phyloP scores from a whole-genome alignment of 2,797 vertebrate species.

The Selene dorsalis region DNA sequence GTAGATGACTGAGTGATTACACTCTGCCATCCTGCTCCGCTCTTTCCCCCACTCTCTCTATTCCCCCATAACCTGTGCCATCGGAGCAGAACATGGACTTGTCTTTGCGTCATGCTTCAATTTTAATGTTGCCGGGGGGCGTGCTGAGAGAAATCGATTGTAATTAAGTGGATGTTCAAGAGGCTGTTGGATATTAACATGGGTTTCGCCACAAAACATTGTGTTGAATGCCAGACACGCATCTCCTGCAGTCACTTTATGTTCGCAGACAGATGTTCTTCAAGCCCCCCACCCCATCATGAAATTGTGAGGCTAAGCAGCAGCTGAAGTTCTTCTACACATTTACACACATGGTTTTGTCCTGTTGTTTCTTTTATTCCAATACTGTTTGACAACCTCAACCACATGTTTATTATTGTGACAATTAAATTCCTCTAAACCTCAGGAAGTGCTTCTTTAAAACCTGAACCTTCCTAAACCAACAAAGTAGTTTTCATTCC shows the following conservation, averaged over 20 bases:
- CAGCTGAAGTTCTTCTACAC: constrained; percentile 9
- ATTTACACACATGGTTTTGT: constrained; percentile 6
- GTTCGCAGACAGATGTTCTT: constrained; percentile 71
- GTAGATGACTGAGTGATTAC: constrained; percentile 56
- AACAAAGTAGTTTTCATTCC: neutral
- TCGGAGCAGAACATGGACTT: constrained; percentile 73
- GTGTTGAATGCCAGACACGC: constrained; percentile 51
- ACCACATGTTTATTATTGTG: neutral
- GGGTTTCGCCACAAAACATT: constrained; percentile 52
- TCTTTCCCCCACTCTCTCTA: constrained; percentile 14
- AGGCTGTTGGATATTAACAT: constrained; percentile 70
- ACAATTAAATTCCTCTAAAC: neutral
- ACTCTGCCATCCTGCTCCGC: constrained; percentile 37
- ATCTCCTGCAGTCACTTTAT: constrained; percentile 63
- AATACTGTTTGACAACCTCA: neutral
- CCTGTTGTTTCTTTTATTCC: neutral
- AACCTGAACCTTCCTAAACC: neutral
- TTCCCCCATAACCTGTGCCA: constrained; percentile 66
- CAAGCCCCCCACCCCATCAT: constrained; percentile 7
- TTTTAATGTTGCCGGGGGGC: constrained; percentile 68
- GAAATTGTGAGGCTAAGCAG: constrained; percentile 13
- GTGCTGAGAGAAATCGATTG: constrained; percentile 69
- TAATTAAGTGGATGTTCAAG: constrained; percentile 76
- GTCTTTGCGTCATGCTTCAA: constrained; percentile 72
- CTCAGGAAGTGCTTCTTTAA: neutral